These are phyloP conservation scores for Accipiter virgatus DNA, from an alignment of 2,113 vertebrate species.

Conservation along the genomic window DNA sequence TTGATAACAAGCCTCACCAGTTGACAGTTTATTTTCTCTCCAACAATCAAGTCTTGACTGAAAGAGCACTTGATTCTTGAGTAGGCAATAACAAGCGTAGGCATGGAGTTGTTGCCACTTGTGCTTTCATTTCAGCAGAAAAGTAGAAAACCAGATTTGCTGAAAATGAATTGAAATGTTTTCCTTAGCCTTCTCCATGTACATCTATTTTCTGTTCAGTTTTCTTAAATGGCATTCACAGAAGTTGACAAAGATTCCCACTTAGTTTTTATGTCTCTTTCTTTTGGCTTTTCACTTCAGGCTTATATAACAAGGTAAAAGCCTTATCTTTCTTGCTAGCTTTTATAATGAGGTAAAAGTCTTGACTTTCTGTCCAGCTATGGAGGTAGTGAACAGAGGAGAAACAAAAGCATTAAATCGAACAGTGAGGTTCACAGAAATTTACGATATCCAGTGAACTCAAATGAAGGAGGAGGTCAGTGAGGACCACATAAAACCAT, in stretches of 20 bases:
- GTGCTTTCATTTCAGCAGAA: conserved; percentile 52
- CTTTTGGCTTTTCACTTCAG: not conserved
- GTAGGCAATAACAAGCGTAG: conserved; percentile 64
- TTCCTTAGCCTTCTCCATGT: conserved; percentile 25
- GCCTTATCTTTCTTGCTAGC: not conserved
- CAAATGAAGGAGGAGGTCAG: not conserved
- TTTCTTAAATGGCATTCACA: conserved; percentile 37
- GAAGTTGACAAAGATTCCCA: conserved; percentile 31
- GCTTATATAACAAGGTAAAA: not conserved
- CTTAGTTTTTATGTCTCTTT: not conserved
- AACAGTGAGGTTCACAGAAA: not conserved
- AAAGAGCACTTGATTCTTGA: conserved; percentile 58
- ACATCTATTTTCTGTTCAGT: conserved; percentile 1
- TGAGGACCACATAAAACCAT: not conserved
- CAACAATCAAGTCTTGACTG: conserved; percentile 56
- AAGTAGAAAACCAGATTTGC: conserved; percentile 52
- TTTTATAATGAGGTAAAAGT: not conserved
- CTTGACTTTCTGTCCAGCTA: not conserved
- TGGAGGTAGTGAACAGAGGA: not conserved
- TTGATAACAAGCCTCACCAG: conserved; percentile 41
- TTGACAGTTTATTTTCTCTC: conserved; percentile 64
- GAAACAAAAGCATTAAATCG: not conserved
- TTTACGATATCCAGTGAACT: not conserved
- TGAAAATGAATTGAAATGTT: conserved; percentile 51
- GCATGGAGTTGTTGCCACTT: conserved; percentile 57